A percentile compares a stretch with the other conserved stretches of the same genome.
These are phyloP conservation scores for Anastrepha obliqua DNA, from an alignment of 1,140 invertebrate species.

Conservation along the genomic window DNA sequence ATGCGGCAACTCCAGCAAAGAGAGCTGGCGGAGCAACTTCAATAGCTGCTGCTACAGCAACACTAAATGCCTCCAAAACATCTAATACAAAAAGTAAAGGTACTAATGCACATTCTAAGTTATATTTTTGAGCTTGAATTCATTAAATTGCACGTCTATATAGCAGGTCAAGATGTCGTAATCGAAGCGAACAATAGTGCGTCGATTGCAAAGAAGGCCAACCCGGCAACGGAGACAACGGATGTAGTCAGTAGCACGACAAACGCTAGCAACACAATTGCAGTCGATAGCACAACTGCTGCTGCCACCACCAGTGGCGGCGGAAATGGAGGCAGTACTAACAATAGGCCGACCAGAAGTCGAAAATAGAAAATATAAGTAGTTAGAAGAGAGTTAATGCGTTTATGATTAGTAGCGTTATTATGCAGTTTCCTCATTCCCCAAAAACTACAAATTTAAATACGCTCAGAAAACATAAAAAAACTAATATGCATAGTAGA, in stretches of 20 bases:
- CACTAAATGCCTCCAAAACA: slow-evolving; percentile 52
- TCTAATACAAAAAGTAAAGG: slow-evolving; percentile 44
- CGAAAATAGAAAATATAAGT: slow-evolving; percentile 47
- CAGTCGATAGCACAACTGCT: background rate
- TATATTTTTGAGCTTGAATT: background rate
- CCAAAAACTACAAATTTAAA: background rate
- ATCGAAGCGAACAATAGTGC: slow-evolving; percentile 5
- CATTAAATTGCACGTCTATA: background rate
- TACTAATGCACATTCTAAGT: background rate
- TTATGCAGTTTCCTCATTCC: slow-evolving; percentile 20
- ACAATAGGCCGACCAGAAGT: slow-evolving; percentile 54
- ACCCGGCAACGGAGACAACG: background rate
- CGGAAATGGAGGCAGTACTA: background rate
- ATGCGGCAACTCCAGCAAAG: slow-evolving; percentile 53
- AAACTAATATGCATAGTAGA: background rate
- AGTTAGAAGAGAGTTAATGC: slow-evolving; percentile 1
- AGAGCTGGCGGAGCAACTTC: slow-evolving; percentile 23
- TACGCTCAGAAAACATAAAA: background rate
- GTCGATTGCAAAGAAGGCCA: slow-evolving; percentile 1
- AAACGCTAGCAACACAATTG: background rate
- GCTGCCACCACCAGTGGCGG: background rate
- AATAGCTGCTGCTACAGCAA: slow-evolving; percentile 6
- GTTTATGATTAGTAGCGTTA: slow-evolving; percentile 19
- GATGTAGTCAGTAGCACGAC: slow-evolving; percentile 22
- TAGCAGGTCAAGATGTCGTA: background rate